Conservation (phyloP, 2,797 vertebrate species). For the Gephyroberyx darwinii region DNA sequence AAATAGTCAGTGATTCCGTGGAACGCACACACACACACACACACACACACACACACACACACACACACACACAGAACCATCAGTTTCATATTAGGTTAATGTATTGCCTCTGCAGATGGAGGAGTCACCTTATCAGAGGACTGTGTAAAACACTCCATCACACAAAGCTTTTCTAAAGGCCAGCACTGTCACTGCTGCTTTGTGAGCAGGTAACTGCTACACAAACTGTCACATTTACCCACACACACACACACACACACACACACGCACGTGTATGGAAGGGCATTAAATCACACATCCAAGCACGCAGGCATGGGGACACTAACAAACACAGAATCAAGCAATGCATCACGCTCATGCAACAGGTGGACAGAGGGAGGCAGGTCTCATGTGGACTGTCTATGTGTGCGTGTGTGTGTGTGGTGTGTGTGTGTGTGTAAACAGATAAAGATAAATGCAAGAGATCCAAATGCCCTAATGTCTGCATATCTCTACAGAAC, state of each 20-base stretch:
- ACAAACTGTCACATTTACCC: constrained; percentile 9
- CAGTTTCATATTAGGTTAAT: constrained; percentile 29
- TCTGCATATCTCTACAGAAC: not conserved
- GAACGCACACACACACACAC: not conserved
- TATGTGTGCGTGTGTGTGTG: not conserved
- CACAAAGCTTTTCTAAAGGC: constrained; percentile 58
- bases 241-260: constrained; percentile 24
- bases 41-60: not conserved
- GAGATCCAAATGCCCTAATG: not conserved
- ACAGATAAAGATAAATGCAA: constrained; percentile 1
- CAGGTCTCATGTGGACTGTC: not conserved
- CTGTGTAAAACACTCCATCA: constrained; percentile 54
- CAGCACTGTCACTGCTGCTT: constrained; percentile 56
- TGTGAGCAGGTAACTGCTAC: constrained; percentile 38
- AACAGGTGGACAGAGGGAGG: not conserved
- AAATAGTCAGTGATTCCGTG: not conserved
- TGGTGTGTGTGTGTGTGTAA: not conserved
- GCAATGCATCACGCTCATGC: not conserved
- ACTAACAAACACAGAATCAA: constrained; percentile 1
- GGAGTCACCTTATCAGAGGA: constrained; percentile 29
- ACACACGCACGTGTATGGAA: constrained; percentile 2
- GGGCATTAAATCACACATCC: not conserved
- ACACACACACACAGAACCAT: not conserved
- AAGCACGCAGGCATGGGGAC: not conserved
- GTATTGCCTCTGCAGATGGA: constrained; percentile 38